Evolutionary conservation across 92 coral and sea anemone species (phyloP).

Genomic region (Porites divaricata): DNA sequence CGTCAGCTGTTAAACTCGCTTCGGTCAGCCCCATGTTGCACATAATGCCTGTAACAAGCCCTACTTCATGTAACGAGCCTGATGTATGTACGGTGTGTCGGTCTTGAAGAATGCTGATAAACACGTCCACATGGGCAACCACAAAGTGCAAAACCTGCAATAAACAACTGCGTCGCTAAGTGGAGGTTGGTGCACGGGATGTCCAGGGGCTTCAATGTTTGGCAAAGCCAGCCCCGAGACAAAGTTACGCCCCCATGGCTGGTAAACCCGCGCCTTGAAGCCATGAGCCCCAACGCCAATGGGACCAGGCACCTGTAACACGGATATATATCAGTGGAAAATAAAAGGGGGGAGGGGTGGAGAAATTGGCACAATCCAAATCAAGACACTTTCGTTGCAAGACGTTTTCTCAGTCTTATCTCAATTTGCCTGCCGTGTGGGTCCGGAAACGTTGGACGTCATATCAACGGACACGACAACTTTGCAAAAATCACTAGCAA

Average conservation of each 20-base stretch:
- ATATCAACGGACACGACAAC: too few species aligned
- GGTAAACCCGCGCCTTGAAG: too few species aligned
- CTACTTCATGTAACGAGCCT: conserved; percentile 91
- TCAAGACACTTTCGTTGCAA: neutral
- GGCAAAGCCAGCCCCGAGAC: too few species aligned
- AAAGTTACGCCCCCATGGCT: too few species aligned
- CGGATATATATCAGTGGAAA: too few species aligned
- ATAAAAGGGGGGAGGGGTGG: too few species aligned
- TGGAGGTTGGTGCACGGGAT: too few species aligned
- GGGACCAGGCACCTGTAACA: neutral
- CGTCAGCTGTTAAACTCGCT: conserved; percentile 69
- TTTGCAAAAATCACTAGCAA: neutral
- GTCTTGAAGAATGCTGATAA: conserved; percentile 93
- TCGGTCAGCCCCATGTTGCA: conserved; percentile 94
- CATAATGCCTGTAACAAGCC: conserved; percentile 92
- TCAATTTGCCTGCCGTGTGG: too few species aligned
- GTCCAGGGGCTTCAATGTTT: too few species aligned
- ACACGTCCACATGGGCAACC: conserved; percentile 92
- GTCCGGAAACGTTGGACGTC: too few species aligned
- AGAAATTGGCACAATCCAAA: too few species aligned
- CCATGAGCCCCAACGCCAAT: neutral
- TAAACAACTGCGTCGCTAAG: neutral
- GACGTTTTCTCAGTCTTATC: too few species aligned
- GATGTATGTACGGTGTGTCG: conserved; percentile 69
- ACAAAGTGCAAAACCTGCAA: conserved; percentile 86